A percentile compares a stretch with the other conserved stretches of the same genome.
Conservation (phyloP, 2,113 vertebrate genomes). For the Penelope pileata region DNA sequence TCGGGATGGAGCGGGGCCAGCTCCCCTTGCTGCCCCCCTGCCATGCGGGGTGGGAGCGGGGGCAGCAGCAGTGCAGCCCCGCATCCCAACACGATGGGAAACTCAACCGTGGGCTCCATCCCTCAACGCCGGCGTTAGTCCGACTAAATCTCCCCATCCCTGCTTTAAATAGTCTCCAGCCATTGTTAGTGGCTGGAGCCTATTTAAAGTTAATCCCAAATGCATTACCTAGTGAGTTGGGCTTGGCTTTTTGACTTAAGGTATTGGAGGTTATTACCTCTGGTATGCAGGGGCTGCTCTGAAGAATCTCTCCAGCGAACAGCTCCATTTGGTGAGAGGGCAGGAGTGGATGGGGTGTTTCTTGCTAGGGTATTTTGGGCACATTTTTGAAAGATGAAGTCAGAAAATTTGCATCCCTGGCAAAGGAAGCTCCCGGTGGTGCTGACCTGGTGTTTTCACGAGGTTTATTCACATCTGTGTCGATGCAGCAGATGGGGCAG, state of each 20-base stretch:
- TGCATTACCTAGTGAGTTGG: conserved; percentile 65
- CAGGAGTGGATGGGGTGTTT: background rate
- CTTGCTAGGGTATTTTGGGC: background rate
- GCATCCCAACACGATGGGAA: background rate
- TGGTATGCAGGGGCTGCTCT: conserved; percentile 20
- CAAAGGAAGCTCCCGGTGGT: background rate
- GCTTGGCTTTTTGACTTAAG: conserved; percentile 10
- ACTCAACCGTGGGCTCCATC: conserved; percentile 16
- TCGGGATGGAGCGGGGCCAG: conserved; percentile 75
- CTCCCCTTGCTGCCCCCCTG: background rate
- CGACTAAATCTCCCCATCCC: conserved; percentile 5
- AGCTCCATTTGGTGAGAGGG: background rate
- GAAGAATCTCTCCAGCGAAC: background rate
- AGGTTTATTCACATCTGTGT: background rate
- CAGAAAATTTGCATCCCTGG: background rate
- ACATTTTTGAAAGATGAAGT: conserved; percentile 25
- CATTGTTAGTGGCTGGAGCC: conserved; percentile 25
- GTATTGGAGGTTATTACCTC: conserved; percentile 43
- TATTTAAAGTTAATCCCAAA: conserved; percentile 70
- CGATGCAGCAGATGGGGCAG: accelerated
- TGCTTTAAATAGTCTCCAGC: too few relatives aligned
- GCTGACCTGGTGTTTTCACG: accelerated
- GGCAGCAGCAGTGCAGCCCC: background rate
- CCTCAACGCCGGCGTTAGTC: background rate
- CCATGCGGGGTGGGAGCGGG: conserved; percentile 5